Conservation (phyloP, 2,797 vertebrate species). For the Amblyopsis hoosieri region DNA sequence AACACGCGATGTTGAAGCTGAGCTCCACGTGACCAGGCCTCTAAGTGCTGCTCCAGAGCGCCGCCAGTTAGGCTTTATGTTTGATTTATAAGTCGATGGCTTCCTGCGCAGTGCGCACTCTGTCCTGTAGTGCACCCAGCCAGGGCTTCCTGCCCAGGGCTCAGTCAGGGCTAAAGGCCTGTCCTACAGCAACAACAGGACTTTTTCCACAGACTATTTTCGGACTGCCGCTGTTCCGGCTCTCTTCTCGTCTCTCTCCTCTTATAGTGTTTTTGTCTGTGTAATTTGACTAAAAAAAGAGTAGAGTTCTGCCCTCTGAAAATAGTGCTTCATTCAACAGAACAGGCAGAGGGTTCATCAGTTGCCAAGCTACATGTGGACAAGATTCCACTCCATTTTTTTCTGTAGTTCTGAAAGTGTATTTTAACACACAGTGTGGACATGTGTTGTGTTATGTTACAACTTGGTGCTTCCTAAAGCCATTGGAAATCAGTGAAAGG, state of each 20-base stretch:
- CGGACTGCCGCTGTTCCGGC: constrained; percentile 25
- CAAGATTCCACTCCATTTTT: background rate
- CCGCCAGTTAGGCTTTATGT: constrained; percentile 37
- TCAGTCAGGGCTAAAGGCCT: constrained; percentile 16
- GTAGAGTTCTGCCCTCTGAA: constrained; percentile 29
- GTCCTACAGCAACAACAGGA: constrained; percentile 37
- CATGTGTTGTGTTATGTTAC: too few species aligned
- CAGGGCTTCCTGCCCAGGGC: constrained; percentile 27
- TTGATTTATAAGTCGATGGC: constrained; percentile 58
- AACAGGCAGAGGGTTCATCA: constrained; percentile 25
- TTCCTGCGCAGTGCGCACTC: constrained; percentile 40
- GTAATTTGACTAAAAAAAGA: constrained; percentile 40
- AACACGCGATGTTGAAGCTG: constrained; percentile 10
- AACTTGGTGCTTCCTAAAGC: too few species aligned
- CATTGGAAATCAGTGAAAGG: too few species aligned
- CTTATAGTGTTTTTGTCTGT: constrained; percentile 31
- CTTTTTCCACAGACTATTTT: constrained; percentile 42
- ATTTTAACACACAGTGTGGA: too few species aligned
- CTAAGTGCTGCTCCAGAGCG: constrained; percentile 45
- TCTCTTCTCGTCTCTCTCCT: constrained; percentile 11
- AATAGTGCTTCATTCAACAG: constrained; percentile 30
- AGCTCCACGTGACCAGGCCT: constrained; percentile 38
- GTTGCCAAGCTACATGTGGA: constrained; percentile 20
- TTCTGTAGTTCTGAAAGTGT: background rate
- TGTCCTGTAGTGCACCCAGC: constrained; percentile 46